Evolutionary conservation across 2,797 vertebrate genomes (phyloP), one percentile per base, ranked within the genome.

Genomic region (Eremophila alpestris): DNA sequence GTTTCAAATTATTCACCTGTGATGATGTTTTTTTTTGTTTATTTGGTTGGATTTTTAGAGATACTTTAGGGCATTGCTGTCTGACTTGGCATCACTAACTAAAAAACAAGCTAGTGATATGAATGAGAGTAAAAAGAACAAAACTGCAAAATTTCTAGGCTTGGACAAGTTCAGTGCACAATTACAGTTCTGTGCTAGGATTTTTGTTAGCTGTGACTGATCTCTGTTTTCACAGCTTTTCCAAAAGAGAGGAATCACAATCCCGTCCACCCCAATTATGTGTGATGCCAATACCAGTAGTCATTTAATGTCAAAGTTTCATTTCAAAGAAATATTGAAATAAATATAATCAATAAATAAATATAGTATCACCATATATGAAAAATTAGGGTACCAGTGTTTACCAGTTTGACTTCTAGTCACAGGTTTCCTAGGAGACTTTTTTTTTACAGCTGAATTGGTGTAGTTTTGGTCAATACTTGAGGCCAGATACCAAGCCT

Each of bases 1-100:
- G 7, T 11, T 62, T 76, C 45, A 3, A 80, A 40, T 8, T 26
- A 6, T 63, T 91, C 89, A 8, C 21, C 16, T 19, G 20, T 55
- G 4, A n/a, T 18, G 6, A 16, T 38, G 7, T 0, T 3, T 21
- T 6, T 16, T 54, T 43, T 55, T 36, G 10, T 9, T 81, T 21
- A 14, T 0, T 56, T 62, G 9, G 0, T 48, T 87, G 21, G 2
- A 10, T 32, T 75, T 60, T 32, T 54, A 9, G 32, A 49, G 4
- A 10, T 34, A 16, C 64, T 91, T 85, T 63, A 13, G 3, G 3
- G 6, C 24, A 58, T 51, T 69, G 7, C 5, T 59, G 1, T 41
- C 16, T 63, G 27, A 64, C n/a, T n/a, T 78, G 13, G 21, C 32
- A 32, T 30, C 26, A 63, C 8, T 70, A 56, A 14, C 4, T 83